Conservation (phyloP, 2,113 vertebrate genomes). For the Egretta garzetta region DNA sequence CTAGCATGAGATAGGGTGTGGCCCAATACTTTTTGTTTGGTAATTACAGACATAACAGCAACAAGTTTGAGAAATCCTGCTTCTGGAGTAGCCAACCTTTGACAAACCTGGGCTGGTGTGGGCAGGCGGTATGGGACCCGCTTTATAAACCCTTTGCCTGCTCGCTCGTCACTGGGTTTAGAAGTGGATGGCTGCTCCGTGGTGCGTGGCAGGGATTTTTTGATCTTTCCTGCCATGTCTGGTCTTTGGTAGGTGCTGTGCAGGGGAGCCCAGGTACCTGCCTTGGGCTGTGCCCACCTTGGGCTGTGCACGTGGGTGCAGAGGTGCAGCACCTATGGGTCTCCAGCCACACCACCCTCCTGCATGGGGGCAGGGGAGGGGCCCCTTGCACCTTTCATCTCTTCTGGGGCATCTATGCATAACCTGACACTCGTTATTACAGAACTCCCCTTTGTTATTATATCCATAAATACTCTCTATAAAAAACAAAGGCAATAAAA, state of each 20-base stretch:
- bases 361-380: fast-evolving
- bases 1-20: neutral
- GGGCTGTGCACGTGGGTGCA: fast-evolving
- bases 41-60: neutral
- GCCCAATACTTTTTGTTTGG: neutral
- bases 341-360: neutral
- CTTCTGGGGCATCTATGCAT: neutral
- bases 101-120: neutral
- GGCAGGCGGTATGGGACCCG: neutral
- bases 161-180: fast-evolving
- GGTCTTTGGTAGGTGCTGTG: neutral
- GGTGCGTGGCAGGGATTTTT: fast-evolving
- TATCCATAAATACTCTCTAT: neutral
- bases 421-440: fast-evolving
- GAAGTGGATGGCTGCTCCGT: neutral
- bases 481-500: neutral
- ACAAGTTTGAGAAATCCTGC: neutral
- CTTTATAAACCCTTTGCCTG: neutral
- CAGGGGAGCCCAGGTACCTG: neutral
- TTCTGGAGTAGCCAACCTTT: neutral
- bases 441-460: neutral
- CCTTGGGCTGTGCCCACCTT: fast-evolving
- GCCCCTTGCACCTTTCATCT: neutral
- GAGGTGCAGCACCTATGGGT: fast-evolving
- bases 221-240: neutral